These are phyloP conservation scores for Sciurus carolinensis DNA, from an alignment of 2,797 vertebrate species.

Conservation along the genomic window DNA sequence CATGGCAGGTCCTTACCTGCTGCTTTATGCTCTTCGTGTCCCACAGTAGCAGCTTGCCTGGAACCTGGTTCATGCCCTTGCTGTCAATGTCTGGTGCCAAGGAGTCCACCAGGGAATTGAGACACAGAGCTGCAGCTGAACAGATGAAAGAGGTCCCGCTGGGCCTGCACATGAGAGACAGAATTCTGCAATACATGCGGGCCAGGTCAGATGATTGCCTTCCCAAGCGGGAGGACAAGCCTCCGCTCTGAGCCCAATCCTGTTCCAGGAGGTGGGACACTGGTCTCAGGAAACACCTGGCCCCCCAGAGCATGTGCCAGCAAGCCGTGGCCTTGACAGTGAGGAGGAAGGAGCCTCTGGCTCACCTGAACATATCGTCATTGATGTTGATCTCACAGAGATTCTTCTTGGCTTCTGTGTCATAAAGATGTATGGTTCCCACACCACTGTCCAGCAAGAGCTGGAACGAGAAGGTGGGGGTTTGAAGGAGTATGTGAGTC, in stretches of 20 bases:
- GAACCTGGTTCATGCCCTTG: conserved; percentile 90
- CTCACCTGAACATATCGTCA: conserved; percentile 95
- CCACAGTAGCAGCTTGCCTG: conserved; percentile 96
- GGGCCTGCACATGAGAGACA: conserved; percentile 97
- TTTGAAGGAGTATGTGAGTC: neutral
- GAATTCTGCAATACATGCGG: conserved; percentile 91
- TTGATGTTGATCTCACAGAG: conserved; percentile 97
- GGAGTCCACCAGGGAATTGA: conserved; percentile 85
- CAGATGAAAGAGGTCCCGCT: conserved; percentile 97
- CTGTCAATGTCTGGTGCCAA: conserved; percentile 79
- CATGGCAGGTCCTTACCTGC: conserved; percentile 90
- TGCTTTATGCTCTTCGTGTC: conserved; percentile 99
- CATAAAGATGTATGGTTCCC: conserved; percentile 96
- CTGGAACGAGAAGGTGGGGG: conserved; percentile 85
- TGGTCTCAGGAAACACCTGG: neutral
- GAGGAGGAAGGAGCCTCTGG: neutral
- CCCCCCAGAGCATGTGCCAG: neutral
- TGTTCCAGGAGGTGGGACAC: neutral
- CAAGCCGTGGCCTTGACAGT: neutral
- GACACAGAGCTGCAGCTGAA: conserved; percentile 93
- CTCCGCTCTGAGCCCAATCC: neutral
- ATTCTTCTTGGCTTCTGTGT: conserved; percentile 99
- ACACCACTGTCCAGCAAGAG: conserved; percentile 96
- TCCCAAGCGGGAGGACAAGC: neutral
- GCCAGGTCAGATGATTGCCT: neutral